Conservation (phyloP, 2,888 invertebrate species). For the Mimas tiliae region DNA sequence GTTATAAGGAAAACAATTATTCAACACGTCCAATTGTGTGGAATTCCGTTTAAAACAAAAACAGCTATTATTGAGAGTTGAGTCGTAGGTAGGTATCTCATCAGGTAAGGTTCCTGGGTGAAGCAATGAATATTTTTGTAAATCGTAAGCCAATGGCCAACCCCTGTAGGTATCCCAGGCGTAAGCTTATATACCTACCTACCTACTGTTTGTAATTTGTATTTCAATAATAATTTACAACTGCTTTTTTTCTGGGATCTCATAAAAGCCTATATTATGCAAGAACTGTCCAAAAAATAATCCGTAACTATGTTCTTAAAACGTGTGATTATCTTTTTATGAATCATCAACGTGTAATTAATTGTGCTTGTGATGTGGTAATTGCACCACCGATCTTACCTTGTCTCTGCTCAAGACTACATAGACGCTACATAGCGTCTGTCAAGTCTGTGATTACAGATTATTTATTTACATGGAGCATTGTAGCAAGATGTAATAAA, state of each 20-base stretch:
- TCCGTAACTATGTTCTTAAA: background rate
- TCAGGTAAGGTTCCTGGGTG: no score
- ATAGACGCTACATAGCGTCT: background rate
- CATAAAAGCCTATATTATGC: background rate
- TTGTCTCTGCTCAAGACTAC: constrained; percentile 9
- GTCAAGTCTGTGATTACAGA: constrained; percentile 5
- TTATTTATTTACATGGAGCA: background rate
- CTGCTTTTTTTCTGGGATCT: background rate
- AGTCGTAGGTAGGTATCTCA: no score
- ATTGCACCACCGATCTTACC: constrained; percentile 20
- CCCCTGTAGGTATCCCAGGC: no score
- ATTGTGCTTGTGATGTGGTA: constrained; percentile 10
- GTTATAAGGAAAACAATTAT: no score
- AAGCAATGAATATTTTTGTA: no score
- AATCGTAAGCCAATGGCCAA: no score
- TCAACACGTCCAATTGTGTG: no score
- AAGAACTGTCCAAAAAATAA: background rate
- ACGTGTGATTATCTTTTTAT: constrained; percentile 8
- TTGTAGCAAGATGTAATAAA: background rate
- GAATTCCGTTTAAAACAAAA: no score
- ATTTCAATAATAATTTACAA: no score
- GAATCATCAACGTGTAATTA: constrained; percentile 20
- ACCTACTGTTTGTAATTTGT: no score
- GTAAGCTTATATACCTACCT: no score
- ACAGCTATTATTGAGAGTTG: no score